Evolutionary conservation across 35 echinoderm and acorn worm genomes (phyloP).

Genomic region (Hemicentrotus pulcherrimus): DNA sequence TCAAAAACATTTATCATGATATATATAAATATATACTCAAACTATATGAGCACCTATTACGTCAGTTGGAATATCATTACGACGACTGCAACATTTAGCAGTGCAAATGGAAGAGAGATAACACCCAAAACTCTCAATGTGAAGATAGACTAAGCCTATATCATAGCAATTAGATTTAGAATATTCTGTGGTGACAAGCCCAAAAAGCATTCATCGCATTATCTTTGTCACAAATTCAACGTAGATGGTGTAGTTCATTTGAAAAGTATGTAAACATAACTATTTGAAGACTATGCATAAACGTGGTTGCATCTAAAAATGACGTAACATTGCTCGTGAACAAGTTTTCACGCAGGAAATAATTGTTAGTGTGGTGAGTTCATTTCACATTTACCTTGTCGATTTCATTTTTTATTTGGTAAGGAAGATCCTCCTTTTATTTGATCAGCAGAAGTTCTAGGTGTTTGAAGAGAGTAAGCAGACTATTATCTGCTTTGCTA

Average conservation of each 20-base stretch:
- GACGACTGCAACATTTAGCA: not conserved
- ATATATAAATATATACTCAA: not conserved
- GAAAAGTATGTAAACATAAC: conserved; percentile 4
- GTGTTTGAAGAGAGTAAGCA: not conserved
- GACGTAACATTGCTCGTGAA: conserved; percentile 9
- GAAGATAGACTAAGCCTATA: not conserved
- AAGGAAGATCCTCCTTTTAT: not conserved
- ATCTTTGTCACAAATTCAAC: not conserved
- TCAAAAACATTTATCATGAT: conserved; percentile 26
- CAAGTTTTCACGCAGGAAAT: not conserved
- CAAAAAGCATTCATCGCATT: not conserved
- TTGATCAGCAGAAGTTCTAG: not conserved
- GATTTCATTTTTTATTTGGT: not conserved
- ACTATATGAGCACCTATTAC: not conserved
- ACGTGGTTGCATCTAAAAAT: conserved; percentile 18
- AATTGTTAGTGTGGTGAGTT: not conserved
- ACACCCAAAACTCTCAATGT: not conserved
- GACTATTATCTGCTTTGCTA: not conserved
- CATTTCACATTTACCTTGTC: not conserved
- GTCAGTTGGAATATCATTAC: not conserved
- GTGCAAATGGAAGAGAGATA: not conserved
- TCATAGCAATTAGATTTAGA: conserved; percentile 12
- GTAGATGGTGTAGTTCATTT: not conserved
- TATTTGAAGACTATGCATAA: conserved; percentile 14
- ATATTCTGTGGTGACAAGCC: not conserved